These are phyloP conservation scores for Erebia ligea DNA, from an alignment of 2,888 invertebrate species.

Conservation along the genomic window DNA sequence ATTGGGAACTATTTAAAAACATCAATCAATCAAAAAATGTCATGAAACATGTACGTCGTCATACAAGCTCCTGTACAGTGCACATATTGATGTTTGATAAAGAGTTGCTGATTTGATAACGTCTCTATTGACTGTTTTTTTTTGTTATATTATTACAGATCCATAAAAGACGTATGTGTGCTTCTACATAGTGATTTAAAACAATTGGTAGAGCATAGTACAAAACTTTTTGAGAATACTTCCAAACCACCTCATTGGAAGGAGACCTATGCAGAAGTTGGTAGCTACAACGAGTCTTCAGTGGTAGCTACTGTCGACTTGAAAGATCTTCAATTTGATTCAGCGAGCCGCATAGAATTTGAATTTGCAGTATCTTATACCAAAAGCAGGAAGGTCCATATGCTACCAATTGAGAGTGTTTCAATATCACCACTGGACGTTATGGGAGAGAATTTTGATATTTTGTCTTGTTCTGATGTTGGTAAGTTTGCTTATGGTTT, in stretches of 20 bases:
- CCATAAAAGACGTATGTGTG: conserved; percentile 56
- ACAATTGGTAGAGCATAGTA: conserved; percentile 56
- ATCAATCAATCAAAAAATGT: too few species aligned
- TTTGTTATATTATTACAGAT: conserved; percentile 52
- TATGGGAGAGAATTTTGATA: conserved; percentile 62
- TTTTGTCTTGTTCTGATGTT: conserved; percentile 44
- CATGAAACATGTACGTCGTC: too few species aligned
- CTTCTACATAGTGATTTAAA: conserved; percentile 52
- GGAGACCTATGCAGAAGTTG: conserved; percentile 45
- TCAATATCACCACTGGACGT: conserved; percentile 54
- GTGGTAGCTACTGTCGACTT: conserved; percentile 55
- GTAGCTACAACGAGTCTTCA: conserved; percentile 47
- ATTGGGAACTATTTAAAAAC: too few species aligned
- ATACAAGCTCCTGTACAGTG: too few species aligned
- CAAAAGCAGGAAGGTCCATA: conserved; percentile 47
- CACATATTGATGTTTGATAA: too few species aligned
- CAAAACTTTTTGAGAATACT: conserved; percentile 57
- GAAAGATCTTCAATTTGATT: conserved; percentile 55
- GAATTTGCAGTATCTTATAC: conserved; percentile 58
- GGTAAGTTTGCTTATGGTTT: conserved; percentile 11
- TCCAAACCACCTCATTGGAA: conserved; percentile 55
- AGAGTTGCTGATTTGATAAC: too few species aligned
- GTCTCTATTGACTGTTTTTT: too few species aligned
- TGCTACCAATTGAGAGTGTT: conserved; percentile 61
- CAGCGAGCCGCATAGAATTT: conserved; percentile 56